These are phyloP conservation scores for Sinosuthora webbiana DNA, from an alignment of 2,113 vertebrate genomes.

Conservation along the genomic window DNA sequence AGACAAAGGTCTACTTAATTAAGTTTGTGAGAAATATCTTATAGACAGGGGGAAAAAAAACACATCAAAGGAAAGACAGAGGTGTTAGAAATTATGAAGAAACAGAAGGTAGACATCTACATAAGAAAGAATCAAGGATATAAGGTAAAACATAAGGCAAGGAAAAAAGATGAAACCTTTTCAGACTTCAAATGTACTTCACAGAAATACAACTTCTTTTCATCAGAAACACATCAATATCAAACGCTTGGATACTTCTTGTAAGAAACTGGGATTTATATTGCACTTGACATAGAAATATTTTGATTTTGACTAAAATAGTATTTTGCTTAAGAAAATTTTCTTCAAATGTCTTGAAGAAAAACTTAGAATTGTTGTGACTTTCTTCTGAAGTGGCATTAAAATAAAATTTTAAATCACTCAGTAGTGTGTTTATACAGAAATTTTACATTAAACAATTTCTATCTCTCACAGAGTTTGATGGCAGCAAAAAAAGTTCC, in stretches of 20 bases:
- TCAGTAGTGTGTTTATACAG: not conserved
- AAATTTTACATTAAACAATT: not conserved
- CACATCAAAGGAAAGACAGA: not conserved
- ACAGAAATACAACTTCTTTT: not conserved
- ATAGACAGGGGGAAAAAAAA: not conserved
- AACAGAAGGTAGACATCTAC: not conserved
- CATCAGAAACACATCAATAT: not conserved
- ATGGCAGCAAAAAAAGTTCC: not conserved
- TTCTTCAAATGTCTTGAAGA: not conserved
- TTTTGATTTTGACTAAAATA: not conserved
- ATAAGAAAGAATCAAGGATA: not conserved
- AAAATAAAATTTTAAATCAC: not conserved
- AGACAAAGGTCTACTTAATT: not conserved
- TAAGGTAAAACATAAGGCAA: not conserved
- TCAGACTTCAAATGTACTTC: not conserved
- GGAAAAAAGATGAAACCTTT: not conserved
- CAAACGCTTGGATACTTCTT: not conserved
- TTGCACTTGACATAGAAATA: not conserved
- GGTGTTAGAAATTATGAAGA: not conserved
- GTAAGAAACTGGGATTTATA: not conserved
- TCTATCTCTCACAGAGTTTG: not conserved
- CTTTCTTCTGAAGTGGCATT: not conserved
- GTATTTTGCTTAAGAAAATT: not conserved
- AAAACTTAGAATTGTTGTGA: not conserved
- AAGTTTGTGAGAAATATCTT: not conserved